Conservation (phyloP, 2,797 vertebrate species). For the Crax fasciolata region DNA sequence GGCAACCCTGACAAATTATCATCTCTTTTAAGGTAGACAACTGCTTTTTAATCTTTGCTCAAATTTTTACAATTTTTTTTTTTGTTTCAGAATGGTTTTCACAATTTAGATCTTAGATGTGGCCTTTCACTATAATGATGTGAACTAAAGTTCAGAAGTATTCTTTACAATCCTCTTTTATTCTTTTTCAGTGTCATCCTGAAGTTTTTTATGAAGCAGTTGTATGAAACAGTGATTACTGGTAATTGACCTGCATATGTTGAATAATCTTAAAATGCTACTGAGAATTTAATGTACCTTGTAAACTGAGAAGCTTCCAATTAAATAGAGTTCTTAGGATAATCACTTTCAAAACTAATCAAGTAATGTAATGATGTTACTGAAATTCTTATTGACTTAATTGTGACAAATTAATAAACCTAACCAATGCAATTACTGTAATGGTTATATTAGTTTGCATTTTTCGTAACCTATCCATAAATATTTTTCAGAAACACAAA, state of each 20-base stretch:
- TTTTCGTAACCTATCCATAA: slow-evolving; percentile 57
- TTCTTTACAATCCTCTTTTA: slow-evolving; percentile 46
- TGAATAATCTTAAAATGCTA: slow-evolving; percentile 75
- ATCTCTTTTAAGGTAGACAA: slow-evolving; percentile 53
- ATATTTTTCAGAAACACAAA: slow-evolving; percentile 38
- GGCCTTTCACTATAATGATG: slow-evolving; percentile 23
- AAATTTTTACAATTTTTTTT: slow-evolving; percentile 31
- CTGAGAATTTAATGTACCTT: slow-evolving; percentile 81
- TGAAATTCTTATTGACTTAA: slow-evolving; percentile 77
- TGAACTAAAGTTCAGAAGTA: background rate
- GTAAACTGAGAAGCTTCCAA: slow-evolving; percentile 83
- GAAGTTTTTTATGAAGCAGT: slow-evolving; percentile 68
- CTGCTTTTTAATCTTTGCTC: slow-evolving; percentile 41
- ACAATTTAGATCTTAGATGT: background rate
- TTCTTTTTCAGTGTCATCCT: slow-evolving; percentile 45
- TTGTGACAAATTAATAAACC: slow-evolving; percentile 82
- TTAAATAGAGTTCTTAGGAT: slow-evolving; percentile 79
- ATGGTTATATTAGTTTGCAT: slow-evolving; percentile 61
- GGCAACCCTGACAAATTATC: slow-evolving; percentile 71
- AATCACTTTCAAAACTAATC: slow-evolving; percentile 82
- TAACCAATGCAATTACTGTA: slow-evolving; percentile 68
- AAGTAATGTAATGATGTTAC: slow-evolving; percentile 73
- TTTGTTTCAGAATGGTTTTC: slow-evolving; percentile 34
- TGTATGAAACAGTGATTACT: slow-evolving; percentile 75
- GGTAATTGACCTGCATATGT: slow-evolving; percentile 82